Evolutionary conservation across 2,113 vertebrate species (phyloP).

Genomic region (Micronisus gabar): DNA sequence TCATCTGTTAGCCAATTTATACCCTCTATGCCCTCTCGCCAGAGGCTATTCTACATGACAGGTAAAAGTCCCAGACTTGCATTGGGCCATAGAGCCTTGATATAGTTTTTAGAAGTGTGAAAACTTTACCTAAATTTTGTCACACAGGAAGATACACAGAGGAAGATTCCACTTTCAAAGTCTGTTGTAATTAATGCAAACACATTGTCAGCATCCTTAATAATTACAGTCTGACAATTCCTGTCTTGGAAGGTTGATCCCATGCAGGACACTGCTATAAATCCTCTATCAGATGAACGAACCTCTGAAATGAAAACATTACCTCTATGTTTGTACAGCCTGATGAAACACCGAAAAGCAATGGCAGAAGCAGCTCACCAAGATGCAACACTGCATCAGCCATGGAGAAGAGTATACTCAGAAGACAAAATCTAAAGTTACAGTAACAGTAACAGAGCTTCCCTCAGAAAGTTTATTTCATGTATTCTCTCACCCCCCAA

Average conservation of each 20-base stretch:
- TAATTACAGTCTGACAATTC: background rate
- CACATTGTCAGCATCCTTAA: background rate
- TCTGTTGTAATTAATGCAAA: background rate
- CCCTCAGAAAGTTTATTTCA: background rate
- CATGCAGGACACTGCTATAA: background rate
- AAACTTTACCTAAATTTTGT: background rate
- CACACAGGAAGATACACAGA: background rate
- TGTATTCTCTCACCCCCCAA: accelerated
- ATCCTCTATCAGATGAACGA: background rate
- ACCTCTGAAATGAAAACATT: background rate
- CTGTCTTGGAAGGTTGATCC: background rate
- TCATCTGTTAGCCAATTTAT: background rate
- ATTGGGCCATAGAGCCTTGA: background rate
- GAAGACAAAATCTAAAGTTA: background rate
- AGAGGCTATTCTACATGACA: background rate
- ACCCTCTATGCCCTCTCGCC: background rate
- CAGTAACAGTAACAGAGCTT: background rate
- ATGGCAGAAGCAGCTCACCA: background rate
- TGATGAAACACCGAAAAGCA: background rate
- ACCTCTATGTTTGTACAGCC: background rate
- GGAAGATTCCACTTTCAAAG: background rate
- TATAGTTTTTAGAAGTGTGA: background rate
- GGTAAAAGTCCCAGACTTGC: background rate
- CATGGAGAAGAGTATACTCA: background rate
- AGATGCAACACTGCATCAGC: background rate